These are phyloP conservation scores for Thamnophis sirtalis DNA, from an alignment of 2,113 vertebrate species.

Conservation along the genomic window DNA sequence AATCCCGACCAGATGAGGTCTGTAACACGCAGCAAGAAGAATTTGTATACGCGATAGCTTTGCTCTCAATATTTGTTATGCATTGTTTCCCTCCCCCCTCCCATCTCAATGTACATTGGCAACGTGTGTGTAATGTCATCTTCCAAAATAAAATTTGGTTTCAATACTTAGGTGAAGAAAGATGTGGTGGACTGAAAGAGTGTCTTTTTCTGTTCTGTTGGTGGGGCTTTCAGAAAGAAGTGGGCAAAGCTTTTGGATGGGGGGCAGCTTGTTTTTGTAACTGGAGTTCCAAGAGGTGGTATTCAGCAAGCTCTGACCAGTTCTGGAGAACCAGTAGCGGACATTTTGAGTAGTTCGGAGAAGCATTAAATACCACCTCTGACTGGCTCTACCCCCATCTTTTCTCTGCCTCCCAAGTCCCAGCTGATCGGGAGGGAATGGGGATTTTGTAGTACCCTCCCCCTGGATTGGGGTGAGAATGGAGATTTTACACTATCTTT, in stretches of 20 bases:
- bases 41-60: slow-evolving; percentile 71
- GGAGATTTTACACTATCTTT: too few species aligned
- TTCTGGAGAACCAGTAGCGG: too few species aligned
- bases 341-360: too few species aligned
- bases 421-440: too few species aligned
- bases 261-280: background rate
- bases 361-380: too few species aligned
- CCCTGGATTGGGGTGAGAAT: too few species aligned
- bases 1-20: slow-evolving; percentile 57
- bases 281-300: background rate
- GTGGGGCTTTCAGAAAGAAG: background rate
- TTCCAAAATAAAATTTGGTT: slow-evolving; percentile 83
- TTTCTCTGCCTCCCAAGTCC: too few species aligned
- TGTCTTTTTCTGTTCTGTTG: slow-evolving; percentile 2
- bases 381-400: too few species aligned
- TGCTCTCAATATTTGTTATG: slow-evolving; percentile 72
- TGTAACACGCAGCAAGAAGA: slow-evolving; percentile 61
- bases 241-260: background rate
- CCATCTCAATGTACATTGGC: slow-evolving; percentile 83
- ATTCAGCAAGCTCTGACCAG: too few species aligned
- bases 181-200: slow-evolving; percentile 32
- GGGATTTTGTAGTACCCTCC: too few species aligned
- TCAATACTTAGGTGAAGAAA: slow-evolving; percentile 68
- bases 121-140: slow-evolving; percentile 84
- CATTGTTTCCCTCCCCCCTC: slow-evolving; percentile 67